These are phyloP conservation scores for Panonychus citri DNA, from an alignment of 1,140 invertebrate species.

Conservation along the genomic window DNA sequence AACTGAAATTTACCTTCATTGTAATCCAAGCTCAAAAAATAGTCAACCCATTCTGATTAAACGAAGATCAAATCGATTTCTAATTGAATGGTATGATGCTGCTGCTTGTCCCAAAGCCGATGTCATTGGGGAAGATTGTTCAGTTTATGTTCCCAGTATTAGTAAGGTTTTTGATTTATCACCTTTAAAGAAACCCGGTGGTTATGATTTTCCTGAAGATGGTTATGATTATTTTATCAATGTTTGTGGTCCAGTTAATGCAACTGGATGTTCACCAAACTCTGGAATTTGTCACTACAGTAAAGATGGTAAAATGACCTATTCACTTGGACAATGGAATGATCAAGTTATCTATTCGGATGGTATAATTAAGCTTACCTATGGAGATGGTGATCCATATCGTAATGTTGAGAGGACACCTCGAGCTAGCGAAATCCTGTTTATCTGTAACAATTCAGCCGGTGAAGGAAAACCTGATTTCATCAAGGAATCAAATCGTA, in stretches of 20 bases:
- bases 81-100: too few species aligned
- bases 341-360: constrained; percentile 18
- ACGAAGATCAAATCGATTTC: too few species aligned
- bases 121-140: too few species aligned
- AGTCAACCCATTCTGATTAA: too few species aligned
- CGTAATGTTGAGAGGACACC: constrained; percentile 13
- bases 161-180: background rate
- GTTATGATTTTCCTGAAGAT: constrained; percentile 8
- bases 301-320: background rate
- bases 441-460: constrained; percentile 21
- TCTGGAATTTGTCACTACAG: constrained; percentile 19
- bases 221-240: constrained; percentile 21
- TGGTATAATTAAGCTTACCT: constrained; percentile 22
- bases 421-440: constrained; percentile 20
- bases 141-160: too few species aligned
- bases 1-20: too few species aligned
- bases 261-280: constrained; percentile 14
- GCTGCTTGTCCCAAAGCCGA: too few species aligned
- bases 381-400: constrained; percentile 19
- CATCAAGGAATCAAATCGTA: constrained; percentile 16
- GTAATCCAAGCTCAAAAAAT: too few species aligned
- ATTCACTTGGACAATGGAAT: constrained; percentile 14
- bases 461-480: constrained; percentile 18
- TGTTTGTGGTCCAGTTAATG: constrained; percentile 20
- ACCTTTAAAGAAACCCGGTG: background rate